Conservation (phyloP, 2,888 invertebrate species). For the Himalopsyche japonica region DNA sequence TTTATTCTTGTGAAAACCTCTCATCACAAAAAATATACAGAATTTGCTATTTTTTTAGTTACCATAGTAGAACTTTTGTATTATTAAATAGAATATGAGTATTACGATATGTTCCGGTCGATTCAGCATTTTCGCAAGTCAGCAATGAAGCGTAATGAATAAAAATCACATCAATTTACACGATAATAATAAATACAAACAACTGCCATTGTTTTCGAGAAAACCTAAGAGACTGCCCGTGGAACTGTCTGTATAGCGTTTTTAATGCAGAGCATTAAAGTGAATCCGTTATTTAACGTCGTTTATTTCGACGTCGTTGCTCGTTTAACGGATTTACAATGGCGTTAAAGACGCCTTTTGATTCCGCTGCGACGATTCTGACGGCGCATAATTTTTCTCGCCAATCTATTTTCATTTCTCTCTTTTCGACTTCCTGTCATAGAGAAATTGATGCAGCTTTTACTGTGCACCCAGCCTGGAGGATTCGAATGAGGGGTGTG, state of each 20-base stretch:
- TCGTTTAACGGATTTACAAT: constrained; percentile 11
- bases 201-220: not conserved
- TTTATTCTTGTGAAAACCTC: too few species aligned
- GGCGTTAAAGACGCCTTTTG: constrained; percentile 1
- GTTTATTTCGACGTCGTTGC: constrained; percentile 6
- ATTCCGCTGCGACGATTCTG: not conserved
- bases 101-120: too few species aligned
- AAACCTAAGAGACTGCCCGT: not conserved
- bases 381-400: not conserved
- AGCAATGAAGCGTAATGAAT: not conserved
- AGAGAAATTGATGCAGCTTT: not conserved
- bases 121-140: not conserved
- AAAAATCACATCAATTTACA: not conserved
- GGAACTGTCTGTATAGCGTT: not conserved
- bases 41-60: too few species aligned
- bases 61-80: too few species aligned
- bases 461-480: not conserved
- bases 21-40: too few species aligned
- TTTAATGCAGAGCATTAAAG: not conserved
- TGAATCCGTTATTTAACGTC: constrained; percentile 2
- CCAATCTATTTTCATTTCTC: not conserved
- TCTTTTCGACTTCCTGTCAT: not conserved
- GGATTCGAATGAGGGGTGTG: not conserved
- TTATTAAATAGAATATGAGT: too few species aligned
- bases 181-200: not conserved